phyloP scores from a whole-genome alignment of 2,797 vertebrate species.

The Chaenodraco wilsoni region DNA sequence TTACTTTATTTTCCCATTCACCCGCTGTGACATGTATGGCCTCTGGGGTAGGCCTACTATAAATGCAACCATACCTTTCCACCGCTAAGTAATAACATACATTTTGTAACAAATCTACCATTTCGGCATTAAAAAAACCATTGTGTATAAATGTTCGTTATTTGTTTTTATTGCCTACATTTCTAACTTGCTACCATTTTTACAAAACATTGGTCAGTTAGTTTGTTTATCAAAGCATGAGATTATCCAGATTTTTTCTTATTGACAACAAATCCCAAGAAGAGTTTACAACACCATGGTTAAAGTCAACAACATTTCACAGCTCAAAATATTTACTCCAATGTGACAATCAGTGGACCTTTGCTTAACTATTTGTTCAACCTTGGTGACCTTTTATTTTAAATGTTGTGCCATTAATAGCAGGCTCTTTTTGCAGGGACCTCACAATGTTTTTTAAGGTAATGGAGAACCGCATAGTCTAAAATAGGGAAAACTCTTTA shows the following conservation, averaged over 20 bases:
- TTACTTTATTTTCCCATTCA: conserved; percentile 13
- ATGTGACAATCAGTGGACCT: not conserved
- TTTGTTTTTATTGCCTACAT: conserved; percentile 25
- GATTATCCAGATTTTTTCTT: not conserved
- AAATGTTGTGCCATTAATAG: no score
- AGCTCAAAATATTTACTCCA: not conserved
- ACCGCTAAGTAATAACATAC: not conserved
- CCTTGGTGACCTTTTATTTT: no score
- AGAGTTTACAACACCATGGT: not conserved
- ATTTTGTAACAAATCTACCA: not conserved
- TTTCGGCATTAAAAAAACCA: conserved; percentile 1
- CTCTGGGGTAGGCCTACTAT: conserved; percentile 16
- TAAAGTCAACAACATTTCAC: not conserved
- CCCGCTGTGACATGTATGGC: conserved; percentile 23
- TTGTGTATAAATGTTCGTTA: not conserved
- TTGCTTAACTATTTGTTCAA: not conserved
- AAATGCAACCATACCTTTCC: conserved; percentile 34
- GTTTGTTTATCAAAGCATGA: not conserved
- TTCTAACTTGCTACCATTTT: conserved; percentile 1
- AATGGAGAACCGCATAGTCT: not conserved
- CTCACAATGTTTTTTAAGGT: not conserved
- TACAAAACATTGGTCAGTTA: conserved; percentile 19
- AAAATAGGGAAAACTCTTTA: conserved; percentile 1
- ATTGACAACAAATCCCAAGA: not conserved
- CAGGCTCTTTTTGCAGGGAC: no score